Conservation (phyloP, 2,797 vertebrate genomes). For the Arrhamphus sclerolepis region DNA sequence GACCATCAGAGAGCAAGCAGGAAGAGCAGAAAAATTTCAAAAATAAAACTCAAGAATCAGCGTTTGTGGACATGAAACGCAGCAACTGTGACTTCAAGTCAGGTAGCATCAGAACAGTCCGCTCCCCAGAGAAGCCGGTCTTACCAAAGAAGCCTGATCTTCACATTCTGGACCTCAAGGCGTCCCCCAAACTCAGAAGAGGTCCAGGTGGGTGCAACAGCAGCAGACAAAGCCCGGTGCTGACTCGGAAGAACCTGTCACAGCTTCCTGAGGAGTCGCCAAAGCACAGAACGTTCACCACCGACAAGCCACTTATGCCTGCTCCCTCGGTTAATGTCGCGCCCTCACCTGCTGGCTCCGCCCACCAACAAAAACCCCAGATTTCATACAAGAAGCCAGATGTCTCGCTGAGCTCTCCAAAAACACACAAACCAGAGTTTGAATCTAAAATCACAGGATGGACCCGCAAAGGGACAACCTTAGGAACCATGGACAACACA, state of each 20-base stretch:
- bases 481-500: neutral
- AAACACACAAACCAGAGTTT: conserved; percentile 45
- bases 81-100: neutral
- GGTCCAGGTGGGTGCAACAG: neutral
- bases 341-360: conserved; percentile 43
- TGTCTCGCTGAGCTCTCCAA: conserved; percentile 77
- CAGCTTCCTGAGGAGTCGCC: conserved; percentile 5
- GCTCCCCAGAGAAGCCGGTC: conserved; percentile 53
- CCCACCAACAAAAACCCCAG: conserved; percentile 81
- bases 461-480: neutral
- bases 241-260: conserved; percentile 1
- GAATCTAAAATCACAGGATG: conserved; percentile 52
- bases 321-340: neutral
- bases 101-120: neutral
- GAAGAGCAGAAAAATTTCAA: neutral
- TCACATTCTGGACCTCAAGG: conserved; percentile 27
- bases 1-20: neutral
- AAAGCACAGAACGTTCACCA: neutral
- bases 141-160: conserved; percentile 57
- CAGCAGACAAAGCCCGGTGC: neutral
- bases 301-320: conserved; percentile 25
- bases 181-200: conserved; percentile 24
- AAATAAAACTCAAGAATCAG: neutral
- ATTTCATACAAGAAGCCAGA: conserved; percentile 87
- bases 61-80: neutral